Conservation (phyloP, 1,140 invertebrate genomes). For the Drosophila ohnishii region DNA sequence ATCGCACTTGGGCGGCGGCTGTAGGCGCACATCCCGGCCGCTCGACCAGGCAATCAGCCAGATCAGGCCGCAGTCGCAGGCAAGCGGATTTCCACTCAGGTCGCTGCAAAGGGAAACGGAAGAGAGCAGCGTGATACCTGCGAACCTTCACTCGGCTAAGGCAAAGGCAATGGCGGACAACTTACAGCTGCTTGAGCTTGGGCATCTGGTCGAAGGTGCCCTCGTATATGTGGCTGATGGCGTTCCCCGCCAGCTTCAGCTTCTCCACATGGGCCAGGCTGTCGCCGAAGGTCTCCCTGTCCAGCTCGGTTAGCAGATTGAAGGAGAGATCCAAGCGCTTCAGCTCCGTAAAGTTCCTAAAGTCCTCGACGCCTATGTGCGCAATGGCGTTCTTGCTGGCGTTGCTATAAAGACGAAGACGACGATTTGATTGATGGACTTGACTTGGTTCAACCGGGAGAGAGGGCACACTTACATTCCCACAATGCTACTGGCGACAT, state of each 20-base stretch:
- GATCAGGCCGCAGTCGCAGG: slow-evolving; percentile 91
- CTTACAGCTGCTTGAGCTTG: slow-evolving; percentile 88
- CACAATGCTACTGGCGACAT: slow-evolving; percentile 78
- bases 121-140: background rate
- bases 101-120: slow-evolving; percentile 84
- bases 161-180: slow-evolving; percentile 46
- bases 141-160: background rate
- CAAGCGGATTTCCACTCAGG: slow-evolving; percentile 89
- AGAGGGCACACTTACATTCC: slow-evolving; percentile 82
- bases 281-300: slow-evolving; percentile 86
- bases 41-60: slow-evolving; percentile 91
- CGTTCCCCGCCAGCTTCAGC: slow-evolving; percentile 87
- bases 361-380: slow-evolving; percentile 89
- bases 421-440: background rate
- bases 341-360: slow-evolving; percentile 87
- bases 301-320: slow-evolving; percentile 87
- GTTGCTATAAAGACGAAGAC: slow-evolving; percentile 84
- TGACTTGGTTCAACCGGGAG: background rate
- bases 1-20: slow-evolving; percentile 88
- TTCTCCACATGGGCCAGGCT: slow-evolving; percentile 86
- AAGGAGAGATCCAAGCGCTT: slow-evolving; percentile 88
- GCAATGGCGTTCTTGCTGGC: slow-evolving; percentile 91
- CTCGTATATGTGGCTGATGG: slow-evolving; percentile 86
- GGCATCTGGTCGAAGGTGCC: slow-evolving; percentile 88
- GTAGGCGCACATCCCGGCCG: slow-evolving; percentile 87